Evolutionary conservation across 2,888 invertebrate species (phyloP).

Genomic region (Acrobasis consociella): DNA sequence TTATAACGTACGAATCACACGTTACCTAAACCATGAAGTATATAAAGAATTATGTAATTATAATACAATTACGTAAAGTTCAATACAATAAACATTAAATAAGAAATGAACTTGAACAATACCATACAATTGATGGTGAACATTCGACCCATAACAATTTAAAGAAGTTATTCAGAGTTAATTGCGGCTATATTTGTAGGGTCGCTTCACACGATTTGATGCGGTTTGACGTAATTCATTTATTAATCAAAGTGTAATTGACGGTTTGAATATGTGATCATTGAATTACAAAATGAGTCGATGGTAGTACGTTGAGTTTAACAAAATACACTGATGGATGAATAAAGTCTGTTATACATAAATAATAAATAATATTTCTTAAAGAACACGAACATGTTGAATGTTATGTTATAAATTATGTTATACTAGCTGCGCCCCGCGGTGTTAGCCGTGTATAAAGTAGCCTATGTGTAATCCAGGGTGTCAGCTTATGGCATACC

Average conservation of each 20-base stretch:
- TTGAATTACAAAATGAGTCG: no score
- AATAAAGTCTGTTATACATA: no score
- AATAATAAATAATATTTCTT: no score
- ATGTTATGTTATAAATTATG: no score
- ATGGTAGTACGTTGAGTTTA: no score
- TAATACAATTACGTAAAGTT: conserved; percentile 7
- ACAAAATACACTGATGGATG: no score
- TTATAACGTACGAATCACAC: background rate
- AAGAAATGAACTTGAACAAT: conserved; percentile 14
- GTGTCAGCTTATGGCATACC: no score
- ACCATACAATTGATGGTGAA: background rate
- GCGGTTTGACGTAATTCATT: background rate
- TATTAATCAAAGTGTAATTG: background rate
- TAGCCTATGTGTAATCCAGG: no score
- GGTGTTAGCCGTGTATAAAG: no score
- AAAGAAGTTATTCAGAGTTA: background rate
- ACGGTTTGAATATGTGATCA: background rate
- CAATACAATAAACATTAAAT: background rate
- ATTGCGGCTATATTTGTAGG: background rate
- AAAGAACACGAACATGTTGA: no score
- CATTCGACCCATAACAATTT: conserved; percentile 16
- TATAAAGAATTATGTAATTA: conserved; percentile 7
- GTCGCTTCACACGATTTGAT: background rate
- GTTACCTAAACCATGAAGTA: background rate
- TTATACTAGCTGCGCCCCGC: no score